Base-by-base conservation (phyloP, 1,140 invertebrate genomes). In the Pseudoatta argentina region DNA sequence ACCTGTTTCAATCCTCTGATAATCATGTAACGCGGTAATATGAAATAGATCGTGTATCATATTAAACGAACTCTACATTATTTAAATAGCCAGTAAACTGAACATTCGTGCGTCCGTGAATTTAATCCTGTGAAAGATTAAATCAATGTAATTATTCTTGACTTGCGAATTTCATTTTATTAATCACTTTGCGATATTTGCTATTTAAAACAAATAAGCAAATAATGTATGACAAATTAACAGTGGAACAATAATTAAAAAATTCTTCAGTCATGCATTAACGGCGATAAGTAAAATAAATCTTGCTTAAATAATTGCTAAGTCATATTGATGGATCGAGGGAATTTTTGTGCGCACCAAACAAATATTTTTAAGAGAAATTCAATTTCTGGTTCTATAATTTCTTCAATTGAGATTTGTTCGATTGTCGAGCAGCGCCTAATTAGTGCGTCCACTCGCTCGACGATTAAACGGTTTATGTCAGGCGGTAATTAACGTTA, bases 401-500 rank as follows among this genome's bases (percentile, higher is more conserved):
- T 64, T 57, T 78, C 82, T 79, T 86, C n/a, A 69, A 86, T 86
- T 90, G 39, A 61, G 59, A 89, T 85, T 69, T 64, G 72, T 71
- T 86, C 85, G 81, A 89, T 91, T 64, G 81, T 76, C 61, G 61
- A 76, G 34, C 61, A 44, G 55, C 76, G 69, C 73, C 72, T 91
- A 91, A 91, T 91, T 91, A 89, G 89, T 71, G 87, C 71, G 85
- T 81, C 71, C 89, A 87, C 87, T 82, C 71, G 87, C 69, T 64
- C 81, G 77, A 57, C 85, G 90, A 91, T 91, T 91, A 91, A 85
- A 75, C 87, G 72, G 81, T 87, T 86, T 91, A 85, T 89, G 85
- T 81, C 69, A 59, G 48, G 48, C 30, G 90, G 77, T 91, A 91
- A 91, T 91, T 91, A 91, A 91, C 85, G 85, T 76, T 77, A 81